Evolutionary conservation across 2,797 vertebrate species (phyloP), one percentile per base, ranked within the genome.

Genomic region (Erethizon dorsatum): DNA sequence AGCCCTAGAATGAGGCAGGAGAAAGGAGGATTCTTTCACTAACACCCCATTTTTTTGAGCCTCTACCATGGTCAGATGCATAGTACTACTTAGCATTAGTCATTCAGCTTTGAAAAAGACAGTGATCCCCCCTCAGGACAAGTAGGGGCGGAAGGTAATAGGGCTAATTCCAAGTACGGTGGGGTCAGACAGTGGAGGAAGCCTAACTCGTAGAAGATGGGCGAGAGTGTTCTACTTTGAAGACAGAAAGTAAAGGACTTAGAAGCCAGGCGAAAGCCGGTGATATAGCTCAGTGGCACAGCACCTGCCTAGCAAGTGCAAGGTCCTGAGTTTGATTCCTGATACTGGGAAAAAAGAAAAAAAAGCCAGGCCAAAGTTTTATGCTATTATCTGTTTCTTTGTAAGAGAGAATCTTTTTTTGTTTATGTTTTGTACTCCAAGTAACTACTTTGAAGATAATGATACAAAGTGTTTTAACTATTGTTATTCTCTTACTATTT

Each of bases 101-200:
- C 50, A 41, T 45, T 22, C 14, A 18, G n/a, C 89, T 83, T 88
- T 93, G 79, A 78, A 50, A 6, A 73, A 82, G 71, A 63, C 3
- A 50, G 17, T 13, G 1, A 37, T 6, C 0, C 3, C 4, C 47
- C 33, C 37, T 33, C 5, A 47, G 26, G n/a, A 67, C 9, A 52
- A 24, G 22, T 12, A 45, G 2, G 33, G 24, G 24, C 13, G 1
- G 6, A 37, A 0, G 14, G 4, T 4, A 4, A 22, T 20, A 5
- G 22, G n/a, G 54, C 45, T 69, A 41, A 26, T 50, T 52, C n/a
- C 6, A 6, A 13, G 45, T 12, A 24, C 45, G 9, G 0, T 33
- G 73, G 57, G 6, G 4, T 33, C 37, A 12, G 11, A 24, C 14
- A 61, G 37, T 47, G 22, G 6, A 71, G 24, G 31, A 3, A 9